These are phyloP conservation scores for Cichlasoma orientale DNA, from an alignment of 2,797 vertebrate genomes.

Conservation along the genomic window DNA sequence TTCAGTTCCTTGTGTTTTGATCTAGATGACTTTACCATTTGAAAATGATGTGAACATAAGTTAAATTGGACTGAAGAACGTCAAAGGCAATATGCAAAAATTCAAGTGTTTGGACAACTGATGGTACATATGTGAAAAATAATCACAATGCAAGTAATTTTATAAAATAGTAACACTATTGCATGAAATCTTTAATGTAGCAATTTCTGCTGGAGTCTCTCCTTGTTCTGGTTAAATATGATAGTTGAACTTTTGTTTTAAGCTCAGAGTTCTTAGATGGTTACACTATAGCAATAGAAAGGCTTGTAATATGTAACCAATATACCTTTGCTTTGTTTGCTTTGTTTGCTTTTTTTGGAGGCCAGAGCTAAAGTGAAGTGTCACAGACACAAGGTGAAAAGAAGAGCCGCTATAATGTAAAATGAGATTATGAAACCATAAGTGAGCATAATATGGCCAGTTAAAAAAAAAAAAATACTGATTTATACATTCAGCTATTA, in stretches of 20 bases:
- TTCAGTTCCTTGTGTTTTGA: too few species aligned
- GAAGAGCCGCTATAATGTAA: not conserved
- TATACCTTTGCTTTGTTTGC: rapidly evolving
- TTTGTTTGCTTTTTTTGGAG: not conserved
- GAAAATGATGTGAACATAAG: too few species aligned
- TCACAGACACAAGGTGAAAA: not conserved
- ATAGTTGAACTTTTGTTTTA: not conserved
- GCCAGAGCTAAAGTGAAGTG: not conserved
- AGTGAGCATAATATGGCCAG: not conserved
- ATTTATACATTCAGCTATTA: not conserved
- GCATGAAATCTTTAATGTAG: not conserved
- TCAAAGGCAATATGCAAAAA: too few species aligned
- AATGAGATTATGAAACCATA: not conserved
- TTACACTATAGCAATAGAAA: not conserved
- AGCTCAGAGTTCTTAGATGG: not conserved
- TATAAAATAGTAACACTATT: not conserved
- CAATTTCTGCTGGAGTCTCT: not conserved
- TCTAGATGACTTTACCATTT: too few species aligned
- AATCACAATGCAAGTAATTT: not conserved
- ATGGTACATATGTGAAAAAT: not conserved
- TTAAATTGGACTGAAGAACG: too few species aligned
- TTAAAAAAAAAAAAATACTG: not conserved
- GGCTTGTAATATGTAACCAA: not conserved
- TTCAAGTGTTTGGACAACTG: too few species aligned
- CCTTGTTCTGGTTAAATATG: not conserved